These are phyloP conservation scores for Drosophila crucigera DNA, from an alignment of 2,888 invertebrate species.

Conservation along the genomic window DNA sequence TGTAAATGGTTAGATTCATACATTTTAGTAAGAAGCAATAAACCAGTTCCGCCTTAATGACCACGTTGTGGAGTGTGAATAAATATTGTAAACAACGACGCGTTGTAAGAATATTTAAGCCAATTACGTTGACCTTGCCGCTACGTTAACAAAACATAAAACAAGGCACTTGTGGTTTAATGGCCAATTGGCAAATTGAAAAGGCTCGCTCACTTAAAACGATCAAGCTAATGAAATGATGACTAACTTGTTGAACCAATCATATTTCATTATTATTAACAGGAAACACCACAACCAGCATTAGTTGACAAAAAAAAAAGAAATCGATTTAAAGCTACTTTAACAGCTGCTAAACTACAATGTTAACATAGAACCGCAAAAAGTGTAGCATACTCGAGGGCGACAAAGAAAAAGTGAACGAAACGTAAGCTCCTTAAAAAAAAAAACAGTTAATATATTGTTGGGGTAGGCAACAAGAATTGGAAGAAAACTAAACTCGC, in stretches of 20 bases:
- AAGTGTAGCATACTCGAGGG: slow-evolving; percentile 45
- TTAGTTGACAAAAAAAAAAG: background rate
- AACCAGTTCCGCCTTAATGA: slow-evolving; percentile 57
- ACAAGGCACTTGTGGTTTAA: slow-evolving; percentile 22
- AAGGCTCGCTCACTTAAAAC: slow-evolving; percentile 6
- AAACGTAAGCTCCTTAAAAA: slow-evolving; percentile 8
- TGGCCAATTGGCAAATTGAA: slow-evolving; percentile 28
- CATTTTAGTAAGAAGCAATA: slow-evolving; percentile 2
- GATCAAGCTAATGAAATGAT: slow-evolving; percentile 11
- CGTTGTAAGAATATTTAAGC: slow-evolving; percentile 45
- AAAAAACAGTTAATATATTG: slow-evolving; percentile 3
- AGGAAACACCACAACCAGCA: slow-evolving; percentile 1
- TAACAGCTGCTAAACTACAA: slow-evolving; percentile 22
- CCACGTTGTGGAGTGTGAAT: slow-evolving; percentile 55
- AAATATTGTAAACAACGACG: slow-evolving; percentile 47
- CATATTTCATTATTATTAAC: slow-evolving; percentile 3
- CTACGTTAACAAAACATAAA: slow-evolving; percentile 31
- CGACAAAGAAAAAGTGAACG: slow-evolving; percentile 3
- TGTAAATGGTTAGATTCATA: background rate
- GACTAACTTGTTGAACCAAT: slow-evolving; percentile 33
- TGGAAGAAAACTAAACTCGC: slow-evolving; percentile 1
- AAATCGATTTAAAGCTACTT: slow-evolving; percentile 2
- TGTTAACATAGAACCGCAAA: background rate
- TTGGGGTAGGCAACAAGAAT: slow-evolving; percentile 24
- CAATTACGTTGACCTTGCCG: slow-evolving; percentile 52